Base-by-base conservation (phyloP, 2,888 invertebrate genomes). In the Cantharis rufa region DNA sequence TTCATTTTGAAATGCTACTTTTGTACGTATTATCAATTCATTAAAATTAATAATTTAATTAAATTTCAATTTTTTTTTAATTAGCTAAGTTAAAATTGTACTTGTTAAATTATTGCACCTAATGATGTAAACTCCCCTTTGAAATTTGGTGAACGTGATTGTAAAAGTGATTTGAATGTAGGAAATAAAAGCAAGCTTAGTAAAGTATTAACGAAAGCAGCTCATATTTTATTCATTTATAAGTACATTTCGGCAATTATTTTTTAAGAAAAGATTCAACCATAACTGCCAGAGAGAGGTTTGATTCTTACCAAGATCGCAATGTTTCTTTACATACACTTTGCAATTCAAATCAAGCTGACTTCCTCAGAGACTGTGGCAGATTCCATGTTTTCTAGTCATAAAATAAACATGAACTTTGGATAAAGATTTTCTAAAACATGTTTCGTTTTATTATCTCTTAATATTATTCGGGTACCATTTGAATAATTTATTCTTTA, bases 321-420 rank as follows among this genome's bases (percentile, higher is more conserved):
- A 66, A 71, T 71, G 74, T 71, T 74, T 77, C 77, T 77, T 77
- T 74, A 77, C 74, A 78, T 78, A 80, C 80, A 81, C 79, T 83
- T 83, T 81, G 83, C 83, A 83, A 83, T 81, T 83, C 82, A 82
- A 83, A 83, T 82, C 48, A 66, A 72, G 48, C 70, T 75, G 77
- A 79, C 78, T 79, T 75, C 73, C 77, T 72, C 18, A 72, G 78
- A 76, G 79, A 76, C 71, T 78, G 81, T 76, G 78, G 78, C 76
- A 78, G 80, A 80, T 79, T 80, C 79, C 77, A 79, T 81, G 83
- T 84, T 83, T 82, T 81, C 80, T 79, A 81, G 79, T 82, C 82
- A 84, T 84, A 84, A 83, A 84, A 84, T 85, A 85, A 83, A 84
- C 85, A 85, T 84, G 84, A 84, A 84, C 76, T 78, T 78, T 72